Evolutionary conservation across 2,797 vertebrate genomes (phyloP).

Genomic region (Acropternis orthonyx): DNA sequence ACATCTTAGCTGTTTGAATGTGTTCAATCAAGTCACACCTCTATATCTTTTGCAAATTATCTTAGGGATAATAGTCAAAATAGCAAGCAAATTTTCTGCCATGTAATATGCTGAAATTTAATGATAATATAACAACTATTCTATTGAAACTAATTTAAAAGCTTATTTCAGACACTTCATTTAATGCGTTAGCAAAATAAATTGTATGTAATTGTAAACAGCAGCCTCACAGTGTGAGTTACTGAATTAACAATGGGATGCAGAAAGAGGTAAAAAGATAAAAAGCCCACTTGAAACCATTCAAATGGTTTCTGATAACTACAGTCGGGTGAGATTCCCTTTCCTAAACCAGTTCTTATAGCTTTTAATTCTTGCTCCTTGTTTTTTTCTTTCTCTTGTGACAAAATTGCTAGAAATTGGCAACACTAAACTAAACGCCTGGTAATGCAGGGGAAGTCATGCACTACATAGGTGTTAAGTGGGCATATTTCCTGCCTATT

Average conservation of each 20-base stretch:
- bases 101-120: slow-evolving; percentile 29
- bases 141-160: slow-evolving; percentile 50
- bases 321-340: not conserved
- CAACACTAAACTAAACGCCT: not conserved
- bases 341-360: not conserved
- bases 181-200: slow-evolving; percentile 59
- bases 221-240: slow-evolving; percentile 1
- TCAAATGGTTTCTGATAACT: not conserved
- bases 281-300: slow-evolving; percentile 5
- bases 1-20: slow-evolving; percentile 10
- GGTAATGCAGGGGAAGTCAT: not conserved
- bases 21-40: slow-evolving; percentile 56
- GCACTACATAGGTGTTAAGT: not conserved
- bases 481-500: not conserved
- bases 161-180: slow-evolving; percentile 50
- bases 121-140: slow-evolving; percentile 45
- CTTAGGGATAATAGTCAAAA: slow-evolving; percentile 35
- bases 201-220: slow-evolving; percentile 45
- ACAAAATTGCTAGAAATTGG: not conserved
- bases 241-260: slow-evolving; percentile 14
- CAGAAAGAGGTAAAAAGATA: slow-evolving; percentile 3
- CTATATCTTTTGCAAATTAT: slow-evolving; percentile 41
- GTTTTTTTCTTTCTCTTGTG: not conserved
- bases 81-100: slow-evolving; percentile 26
- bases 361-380: not conserved